Base-by-base conservation (phyloP, 2,888 invertebrate genomes). In the Apoderus coryli region DNA sequence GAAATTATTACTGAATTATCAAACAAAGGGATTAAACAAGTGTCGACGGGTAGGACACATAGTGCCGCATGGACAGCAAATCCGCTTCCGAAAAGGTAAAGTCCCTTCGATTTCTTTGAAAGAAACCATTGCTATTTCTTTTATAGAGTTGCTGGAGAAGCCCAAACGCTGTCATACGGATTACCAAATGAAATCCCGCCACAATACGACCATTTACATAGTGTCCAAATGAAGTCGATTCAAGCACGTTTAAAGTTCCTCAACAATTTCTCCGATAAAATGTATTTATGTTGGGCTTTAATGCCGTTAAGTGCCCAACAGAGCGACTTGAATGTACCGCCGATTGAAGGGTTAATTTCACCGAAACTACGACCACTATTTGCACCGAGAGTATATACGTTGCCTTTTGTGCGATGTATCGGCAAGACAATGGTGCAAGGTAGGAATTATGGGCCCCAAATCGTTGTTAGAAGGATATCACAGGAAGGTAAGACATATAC, bases 351-450 rank as follows among this genome's bases (percentile, higher is more conserved):
- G 16, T 45, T 63, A 9, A 49, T 59, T 11, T 59, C 61, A 11
- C 54, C 63, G 2, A 57, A 59, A 38, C 45, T 72, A 23, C 52
- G 71, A 22, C 60, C 64, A 2, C 44, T 72, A 19, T 49, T 72
- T 16, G 67, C 70, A 1, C 65, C 70, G 1, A 49, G 69, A 28
- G 69, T 72, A 3, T 69, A 70, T 47, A 71, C 69, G 0, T 53
- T 73, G 35, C 72, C 73, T 2, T 61, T 74, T 46, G 70, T 72
- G 3, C 53, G 72, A 29, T 65, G 69, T 36, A 60, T 73, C 6
- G 69, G 71, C n/a, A 63, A 69, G 35, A 74, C 72, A 2, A 73
- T 73, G 72, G 65, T 72, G 6, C 71, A 71, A 49, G 71, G 71
- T 10, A 63, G 68, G 41, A 73, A 71, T 50, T 72, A 71, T 44